These are phyloP conservation scores for Spilosoma lubricipeda DNA, from an alignment of 2,888 invertebrate genomes.

Conservation along the genomic window DNA sequence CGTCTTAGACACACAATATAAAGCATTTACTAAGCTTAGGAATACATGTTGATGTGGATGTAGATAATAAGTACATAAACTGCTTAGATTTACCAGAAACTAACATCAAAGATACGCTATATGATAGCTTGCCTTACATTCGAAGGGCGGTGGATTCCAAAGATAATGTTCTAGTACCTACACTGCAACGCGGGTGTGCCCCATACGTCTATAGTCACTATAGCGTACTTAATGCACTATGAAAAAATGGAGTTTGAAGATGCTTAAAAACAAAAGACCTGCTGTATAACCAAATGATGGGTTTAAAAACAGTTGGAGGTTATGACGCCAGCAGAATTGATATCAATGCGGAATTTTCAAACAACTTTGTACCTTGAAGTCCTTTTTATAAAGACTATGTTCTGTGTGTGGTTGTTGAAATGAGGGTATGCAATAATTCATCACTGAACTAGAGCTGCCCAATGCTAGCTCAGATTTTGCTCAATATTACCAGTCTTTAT, in stretches of 20 bases:
- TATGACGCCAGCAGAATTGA: slow-evolving; percentile 58
- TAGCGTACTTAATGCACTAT: slow-evolving; percentile 92
- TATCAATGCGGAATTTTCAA: slow-evolving; percentile 30
- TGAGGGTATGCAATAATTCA: not conserved
- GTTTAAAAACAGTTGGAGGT: slow-evolving; percentile 89
- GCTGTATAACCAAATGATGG: slow-evolving; percentile 93
- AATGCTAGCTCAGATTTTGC: no score
- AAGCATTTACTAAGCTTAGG: slow-evolving; percentile 92
- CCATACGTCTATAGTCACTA: slow-evolving; percentile 91
- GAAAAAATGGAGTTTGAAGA: slow-evolving; percentile 85
- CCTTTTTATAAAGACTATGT: not conserved
- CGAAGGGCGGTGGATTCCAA: slow-evolving; percentile 77
- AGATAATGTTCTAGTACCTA: slow-evolving; percentile 89
- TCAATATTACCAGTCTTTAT: no score
- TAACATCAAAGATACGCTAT: slow-evolving; percentile 82
- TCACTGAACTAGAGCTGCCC: not conserved
- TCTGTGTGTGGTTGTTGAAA: not conserved
- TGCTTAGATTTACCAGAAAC: slow-evolving; percentile 92
- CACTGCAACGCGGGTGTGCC: slow-evolving; percentile 98
- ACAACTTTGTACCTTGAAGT: no score
- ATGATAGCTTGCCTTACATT: slow-evolving; percentile 88
- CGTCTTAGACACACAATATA: slow-evolving; percentile 88
- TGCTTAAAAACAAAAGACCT: slow-evolving; percentile 89
- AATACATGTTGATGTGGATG: slow-evolving; percentile 79
- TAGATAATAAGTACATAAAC: slow-evolving; percentile 85